A percentile compares a stretch with the other conserved stretches of the same genome.
Evolutionary conservation across 1,140 invertebrate species (phyloP).

Genomic region (Leptonema lineaticorne): DNA sequence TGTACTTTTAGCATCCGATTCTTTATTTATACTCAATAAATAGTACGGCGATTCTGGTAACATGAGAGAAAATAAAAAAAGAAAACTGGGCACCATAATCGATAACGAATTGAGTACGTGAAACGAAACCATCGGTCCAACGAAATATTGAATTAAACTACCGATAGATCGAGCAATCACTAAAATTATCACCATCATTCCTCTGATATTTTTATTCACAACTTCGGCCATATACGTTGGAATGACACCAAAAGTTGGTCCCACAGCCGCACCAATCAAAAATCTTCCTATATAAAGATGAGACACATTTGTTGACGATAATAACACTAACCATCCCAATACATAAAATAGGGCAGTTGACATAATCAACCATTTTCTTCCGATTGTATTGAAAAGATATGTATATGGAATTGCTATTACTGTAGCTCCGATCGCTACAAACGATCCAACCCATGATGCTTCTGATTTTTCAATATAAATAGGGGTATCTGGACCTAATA

Average conservation of each 20-base stretch:
- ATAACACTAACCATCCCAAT: conserved; percentile 32
- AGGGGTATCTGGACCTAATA: conserved; percentile 29
- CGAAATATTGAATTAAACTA: conserved; percentile 51
- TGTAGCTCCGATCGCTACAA: conserved; percentile 35
- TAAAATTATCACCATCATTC: conserved; percentile 62
- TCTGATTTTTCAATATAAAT: conserved; percentile 27
- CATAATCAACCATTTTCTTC: conserved; percentile 38
- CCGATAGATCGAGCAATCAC: conserved; percentile 63
- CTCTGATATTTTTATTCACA: conserved; percentile 59
- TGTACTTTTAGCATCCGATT: conserved; percentile 24
- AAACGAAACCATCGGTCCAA: conserved; percentile 50
- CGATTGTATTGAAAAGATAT: conserved; percentile 30
- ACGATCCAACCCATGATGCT: conserved; percentile 38
- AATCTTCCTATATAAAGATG: conserved; percentile 37
- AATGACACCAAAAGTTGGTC: conserved; percentile 37
- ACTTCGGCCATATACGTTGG: conserved; percentile 61
- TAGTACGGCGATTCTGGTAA: conserved; percentile 41
- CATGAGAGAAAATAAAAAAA: conserved; percentile 29
- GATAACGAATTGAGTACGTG: conserved; percentile 28
- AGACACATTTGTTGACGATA: conserved; percentile 25
- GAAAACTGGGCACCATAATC: conserved; percentile 21
- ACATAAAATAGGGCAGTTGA: conserved; percentile 27
- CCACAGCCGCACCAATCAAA: conserved; percentile 37
- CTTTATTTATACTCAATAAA: conserved; percentile 28
- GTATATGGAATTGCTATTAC: conserved; percentile 33